phyloP scores from a whole-genome alignment of 2,797 vertebrate genomes.

The Coranthus polyacanthus region DNA sequence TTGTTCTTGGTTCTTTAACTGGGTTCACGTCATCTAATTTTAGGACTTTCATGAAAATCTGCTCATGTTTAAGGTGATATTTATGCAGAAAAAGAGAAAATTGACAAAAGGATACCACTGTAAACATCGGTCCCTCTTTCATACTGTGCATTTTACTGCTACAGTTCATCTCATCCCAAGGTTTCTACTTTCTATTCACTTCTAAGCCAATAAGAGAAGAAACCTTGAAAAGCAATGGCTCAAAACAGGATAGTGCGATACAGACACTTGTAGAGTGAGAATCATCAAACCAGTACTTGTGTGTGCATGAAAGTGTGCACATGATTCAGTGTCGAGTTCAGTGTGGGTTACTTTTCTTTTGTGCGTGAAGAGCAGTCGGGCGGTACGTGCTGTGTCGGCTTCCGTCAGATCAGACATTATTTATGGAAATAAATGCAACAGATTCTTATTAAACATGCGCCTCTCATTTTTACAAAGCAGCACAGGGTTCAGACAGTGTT shows the following conservation, averaged over 20 bases:
- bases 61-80: no score
- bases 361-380: background rate
- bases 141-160: background rate
- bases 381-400: background rate
- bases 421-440: conserved; percentile 66
- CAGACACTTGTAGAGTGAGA: background rate
- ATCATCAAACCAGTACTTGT: conserved; percentile 18
- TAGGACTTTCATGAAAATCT: no score
- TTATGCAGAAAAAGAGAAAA: no score
- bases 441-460: conserved; percentile 38
- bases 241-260: conserved; percentile 8
- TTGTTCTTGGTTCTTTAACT: no score
- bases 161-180: conserved; percentile 16
- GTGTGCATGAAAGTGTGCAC: conserved; percentile 7
- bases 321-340: conserved; percentile 6
- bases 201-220: conserved; percentile 2
- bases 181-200: background rate
- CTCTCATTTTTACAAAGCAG: conserved; percentile 41
- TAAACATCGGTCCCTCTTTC: conserved; percentile 15
- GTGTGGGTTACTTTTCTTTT: background rate
- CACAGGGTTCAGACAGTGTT: conserved; percentile 33
- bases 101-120: background rate
- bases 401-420: conserved; percentile 31
- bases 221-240: conserved; percentile 31
- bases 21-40: no score